Conservation (phyloP, 2,113 vertebrate genomes). For the Epinephelus moara region DNA sequence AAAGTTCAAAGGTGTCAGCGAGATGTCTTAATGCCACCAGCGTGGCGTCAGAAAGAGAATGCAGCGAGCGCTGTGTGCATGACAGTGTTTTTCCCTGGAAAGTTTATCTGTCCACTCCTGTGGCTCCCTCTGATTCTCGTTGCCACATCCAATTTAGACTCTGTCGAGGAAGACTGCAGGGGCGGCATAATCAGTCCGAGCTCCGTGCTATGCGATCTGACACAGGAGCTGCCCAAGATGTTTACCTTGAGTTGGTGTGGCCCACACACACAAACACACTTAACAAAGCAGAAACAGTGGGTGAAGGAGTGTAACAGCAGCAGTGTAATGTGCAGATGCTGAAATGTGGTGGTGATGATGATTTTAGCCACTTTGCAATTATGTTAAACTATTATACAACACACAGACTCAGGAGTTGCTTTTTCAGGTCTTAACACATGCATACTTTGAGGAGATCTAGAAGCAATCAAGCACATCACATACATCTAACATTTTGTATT, state of each 20-base stretch:
- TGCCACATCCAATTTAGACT: constrained; percentile 69
- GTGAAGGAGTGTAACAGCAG: neutral
- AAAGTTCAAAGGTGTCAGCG: constrained; percentile 25
- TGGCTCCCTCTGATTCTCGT: constrained; percentile 47
- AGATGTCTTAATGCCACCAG: constrained; percentile 45
- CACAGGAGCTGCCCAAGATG: constrained; percentile 41
- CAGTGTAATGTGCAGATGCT: neutral
- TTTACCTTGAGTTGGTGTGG: constrained; percentile 35
- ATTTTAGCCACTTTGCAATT: neutral
- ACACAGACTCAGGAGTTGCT: neutral
- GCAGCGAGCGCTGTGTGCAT: constrained; percentile 24
- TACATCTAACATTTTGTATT: neutral
- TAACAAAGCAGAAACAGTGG: neutral
- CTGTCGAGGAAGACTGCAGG: constrained; percentile 54
- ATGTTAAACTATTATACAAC: neutral
- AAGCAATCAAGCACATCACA: neutral
- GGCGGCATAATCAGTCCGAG: constrained; percentile 50
- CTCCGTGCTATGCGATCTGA: constrained; percentile 40
- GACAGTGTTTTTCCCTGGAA: constrained; percentile 47
- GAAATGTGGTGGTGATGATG: neutral
- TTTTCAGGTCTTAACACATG: neutral
- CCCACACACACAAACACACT: neutral
- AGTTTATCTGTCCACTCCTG: constrained; percentile 53
- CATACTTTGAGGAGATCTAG: neutral
- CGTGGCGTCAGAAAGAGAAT: neutral